Evolutionary conservation across 2,113 vertebrate species (phyloP), one percentile per base, ranked within the genome.

Genomic region (Monarcha castaneiventris): DNA sequence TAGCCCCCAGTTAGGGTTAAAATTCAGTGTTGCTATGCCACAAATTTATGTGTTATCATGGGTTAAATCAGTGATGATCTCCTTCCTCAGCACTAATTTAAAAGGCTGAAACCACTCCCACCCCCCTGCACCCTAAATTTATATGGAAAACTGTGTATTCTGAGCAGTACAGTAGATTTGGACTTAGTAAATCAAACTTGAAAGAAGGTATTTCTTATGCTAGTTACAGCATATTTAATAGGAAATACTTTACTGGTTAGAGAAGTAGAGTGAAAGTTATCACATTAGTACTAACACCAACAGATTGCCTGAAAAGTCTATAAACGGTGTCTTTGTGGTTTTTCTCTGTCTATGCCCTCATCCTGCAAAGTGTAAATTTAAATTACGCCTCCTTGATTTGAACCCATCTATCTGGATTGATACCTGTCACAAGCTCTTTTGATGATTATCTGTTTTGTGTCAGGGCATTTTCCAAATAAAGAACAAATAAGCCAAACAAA

Each of bases 61-160:
- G 62, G 58, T 26, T 49, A 81, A 72, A 55, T 44, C 21, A 71
- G 17, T 13, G 58, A 41, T 46, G 1, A 59, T 64, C 5, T 87
- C 39, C 18, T 64, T 87, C 56, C 55, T 26, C 7, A 72, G 14
- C 19, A 55, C 23, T 37, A 20, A 73, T 49, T 52, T 23, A 75
- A 87, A 80, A 74, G 32, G 18, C 26, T 61, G 52, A 59, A 67
- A 64, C 5, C 23, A 58, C 19, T 12, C 11, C 4, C 13, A 30
- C 1, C 7, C 8, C 10, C 8, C 19, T 1, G 3, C 8, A 7
- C 6, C 3, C 23, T 22, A 35, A 54, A 85, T 51, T 62, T 39
- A 9, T 51, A 35, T 17, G 23, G 41, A 83, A 89, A 87, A 17
- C 18, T 69, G 10, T 39, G 30, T 62, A 25, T 68, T 91, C 59